Base-by-base conservation (phyloP, 1,140 invertebrate species). In the Megathymus violae region DNA sequence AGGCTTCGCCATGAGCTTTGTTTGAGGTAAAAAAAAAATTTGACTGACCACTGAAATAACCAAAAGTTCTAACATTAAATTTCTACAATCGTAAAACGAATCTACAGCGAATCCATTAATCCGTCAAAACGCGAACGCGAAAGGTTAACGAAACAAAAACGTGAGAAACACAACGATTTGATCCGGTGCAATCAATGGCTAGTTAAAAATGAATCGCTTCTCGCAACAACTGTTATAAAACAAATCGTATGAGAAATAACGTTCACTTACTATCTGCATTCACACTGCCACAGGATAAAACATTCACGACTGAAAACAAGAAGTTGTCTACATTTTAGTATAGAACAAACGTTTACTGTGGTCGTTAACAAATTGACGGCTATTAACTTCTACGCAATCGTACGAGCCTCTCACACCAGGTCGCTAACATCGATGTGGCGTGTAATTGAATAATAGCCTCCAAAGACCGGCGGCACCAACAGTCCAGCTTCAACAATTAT, bases 381-480 rank as follows among this genome's bases (percentile, higher is more conserved):
- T 71, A 74, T 84, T 80, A 88, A 85, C 76, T 56, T 74, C 65
- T 76, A 74, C 66, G 67, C 48, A 71, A 62, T 70, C 68, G 66
- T 69, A 69, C 36, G 48, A 58, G 41, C 27, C 54, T 65, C 71
- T 80, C 72, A 72, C 61, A 74, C 68, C 73, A 80, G 80, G 76
- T 78, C 70, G 75, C 80, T 85, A 77, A 67, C 82, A 78, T 68
- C 69, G 78, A 78, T 84, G 73, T 58, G 64, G 74, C 81, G 80
- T 88, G 74, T 82, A 88, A 88, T 88, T 82, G 65, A 87, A 86
- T 88, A 90, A 88, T 84, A 68, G 72, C 74, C 70, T 81, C 76
- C 72, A 80, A 86, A 89, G 76, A 88, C 84, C 82, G 71, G 84
- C 87, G 82, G 84, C 87, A 86, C 77, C 82, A 79, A 80, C 74